Conservation (phyloP, 2,888 invertebrate genomes). For the Proisotoma minuta region DNA sequence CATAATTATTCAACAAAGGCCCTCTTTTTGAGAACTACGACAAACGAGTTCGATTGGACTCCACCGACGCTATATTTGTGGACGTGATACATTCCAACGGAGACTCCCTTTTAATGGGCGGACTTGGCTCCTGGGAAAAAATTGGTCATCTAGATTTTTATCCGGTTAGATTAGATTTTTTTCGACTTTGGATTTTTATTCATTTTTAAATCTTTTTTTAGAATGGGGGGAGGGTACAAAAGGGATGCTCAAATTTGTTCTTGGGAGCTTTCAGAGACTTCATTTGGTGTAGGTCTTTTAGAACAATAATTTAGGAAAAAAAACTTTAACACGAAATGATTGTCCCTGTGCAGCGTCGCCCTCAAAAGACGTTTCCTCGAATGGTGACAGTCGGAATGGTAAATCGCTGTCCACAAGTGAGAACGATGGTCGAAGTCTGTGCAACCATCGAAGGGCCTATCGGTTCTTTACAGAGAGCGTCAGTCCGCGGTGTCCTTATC, state of each 20-base stretch:
- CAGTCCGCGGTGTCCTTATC: conserved; percentile 83
- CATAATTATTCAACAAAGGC: no score
- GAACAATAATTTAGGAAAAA: background rate
- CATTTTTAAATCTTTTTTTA: conserved; percentile 63
- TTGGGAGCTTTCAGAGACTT: conserved; percentile 86
- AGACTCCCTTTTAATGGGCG: conserved; percentile 83
- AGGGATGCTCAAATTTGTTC: conserved; percentile 86
- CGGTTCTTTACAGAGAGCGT: conserved; percentile 93
- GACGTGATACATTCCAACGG: conserved; percentile 93
- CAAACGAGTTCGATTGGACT: conserved; percentile 74
- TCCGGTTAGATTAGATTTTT: background rate
- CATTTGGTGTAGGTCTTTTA: conserved; percentile 68
- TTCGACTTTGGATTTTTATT: background rate
- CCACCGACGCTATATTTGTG: conserved; percentile 78
- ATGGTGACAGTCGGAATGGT: conserved; percentile 6
- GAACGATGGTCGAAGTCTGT: conserved; percentile 77
- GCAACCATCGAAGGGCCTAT: conserved; percentile 89
- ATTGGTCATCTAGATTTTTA: conserved; percentile 73
- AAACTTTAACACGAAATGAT: background rate
- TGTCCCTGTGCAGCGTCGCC: conserved; percentile 7
- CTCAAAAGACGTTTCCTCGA: background rate
- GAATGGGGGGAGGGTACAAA: conserved; percentile 86
- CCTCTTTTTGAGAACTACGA: conserved; percentile 88
- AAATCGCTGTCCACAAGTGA: conserved; percentile 56
- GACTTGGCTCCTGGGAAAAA: conserved; percentile 81